phyloP scores from a whole-genome alignment of 1,140 invertebrate species.

The Daktulosphaira vitifoliae region DNA sequence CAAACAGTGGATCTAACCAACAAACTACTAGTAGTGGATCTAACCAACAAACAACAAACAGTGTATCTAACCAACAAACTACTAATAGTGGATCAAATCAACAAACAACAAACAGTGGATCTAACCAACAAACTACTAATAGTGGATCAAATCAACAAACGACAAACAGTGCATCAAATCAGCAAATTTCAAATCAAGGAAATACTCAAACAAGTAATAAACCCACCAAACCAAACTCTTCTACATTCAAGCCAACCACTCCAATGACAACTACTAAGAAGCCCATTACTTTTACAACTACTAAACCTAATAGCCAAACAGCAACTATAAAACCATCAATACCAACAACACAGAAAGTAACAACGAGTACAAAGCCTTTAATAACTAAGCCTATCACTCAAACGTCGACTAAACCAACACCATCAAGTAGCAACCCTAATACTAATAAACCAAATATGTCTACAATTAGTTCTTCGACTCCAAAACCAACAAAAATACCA shows the following conservation, averaged over 20 bases:
- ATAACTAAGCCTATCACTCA: neutral
- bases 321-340: neutral
- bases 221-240: conserved; percentile 16
- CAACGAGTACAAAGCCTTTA: neutral
- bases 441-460: neutral
- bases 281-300: conserved; percentile 1
- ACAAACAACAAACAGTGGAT: neutral
- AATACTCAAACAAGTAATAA: conserved; percentile 1
- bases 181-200: neutral
- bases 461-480: neutral
- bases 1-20: conserved; percentile 33
- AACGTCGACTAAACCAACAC: neutral
- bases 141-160: neutral
- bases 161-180: neutral
- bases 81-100: neutral
- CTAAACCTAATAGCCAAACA: conserved; percentile 5
- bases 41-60: neutral
- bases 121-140: neutral
- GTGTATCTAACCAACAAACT: neutral
- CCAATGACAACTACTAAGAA: conserved; percentile 11
- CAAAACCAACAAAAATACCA: neutral
- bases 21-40: neutral
- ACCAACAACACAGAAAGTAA: neutral
- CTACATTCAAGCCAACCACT: conserved; percentile 25
- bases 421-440: neutral